Percentiles rank a stretch among this genome's conserved stretches.
Evolutionary conservation across 2,113 vertebrate genomes (phyloP).

Genomic region (Otus sunia): DNA sequence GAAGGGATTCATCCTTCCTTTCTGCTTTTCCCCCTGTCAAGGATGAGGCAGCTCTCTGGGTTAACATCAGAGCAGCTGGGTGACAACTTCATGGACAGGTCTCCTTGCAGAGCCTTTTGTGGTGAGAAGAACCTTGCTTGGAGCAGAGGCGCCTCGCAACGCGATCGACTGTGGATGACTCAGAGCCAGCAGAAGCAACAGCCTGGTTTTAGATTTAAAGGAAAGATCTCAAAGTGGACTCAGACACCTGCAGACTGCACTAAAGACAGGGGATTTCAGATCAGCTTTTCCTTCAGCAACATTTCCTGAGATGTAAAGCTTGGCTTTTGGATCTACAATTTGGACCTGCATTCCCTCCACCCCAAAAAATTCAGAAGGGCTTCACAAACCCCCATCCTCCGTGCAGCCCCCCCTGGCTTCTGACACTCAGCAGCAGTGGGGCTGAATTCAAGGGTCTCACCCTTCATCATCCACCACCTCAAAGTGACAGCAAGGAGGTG

Average conservation of each 20-base stretch:
- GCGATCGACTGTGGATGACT: rapidly evolving
- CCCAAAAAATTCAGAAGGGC: neutral
- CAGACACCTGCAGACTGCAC: too few species aligned
- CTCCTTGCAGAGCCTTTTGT: neutral
- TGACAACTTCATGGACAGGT: neutral
- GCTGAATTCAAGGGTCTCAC: rapidly evolving
- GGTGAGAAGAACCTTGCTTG: neutral
- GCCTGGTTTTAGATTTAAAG: neutral
- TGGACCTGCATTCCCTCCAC: neutral
- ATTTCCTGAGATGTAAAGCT: neutral
- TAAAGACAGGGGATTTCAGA: rapidly evolving
- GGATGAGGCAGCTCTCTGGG: neutral
- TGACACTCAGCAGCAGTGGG: rapidly evolving
- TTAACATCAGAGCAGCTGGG: neutral
- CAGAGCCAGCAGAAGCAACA: neutral
- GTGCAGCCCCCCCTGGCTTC: rapidly evolving
- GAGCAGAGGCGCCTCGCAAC: neutral
- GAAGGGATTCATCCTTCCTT: neutral
- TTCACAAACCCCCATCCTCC: neutral
- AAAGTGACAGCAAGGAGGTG: neutral
- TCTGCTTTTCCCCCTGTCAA: neutral
- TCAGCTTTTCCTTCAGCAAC: neutral
- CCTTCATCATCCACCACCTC: neutral
- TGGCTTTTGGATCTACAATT: neutral
- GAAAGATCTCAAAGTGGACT: neutral